Conservation (phyloP, 2,113 vertebrate genomes). For the Rhabdomys dilectus region DNA sequence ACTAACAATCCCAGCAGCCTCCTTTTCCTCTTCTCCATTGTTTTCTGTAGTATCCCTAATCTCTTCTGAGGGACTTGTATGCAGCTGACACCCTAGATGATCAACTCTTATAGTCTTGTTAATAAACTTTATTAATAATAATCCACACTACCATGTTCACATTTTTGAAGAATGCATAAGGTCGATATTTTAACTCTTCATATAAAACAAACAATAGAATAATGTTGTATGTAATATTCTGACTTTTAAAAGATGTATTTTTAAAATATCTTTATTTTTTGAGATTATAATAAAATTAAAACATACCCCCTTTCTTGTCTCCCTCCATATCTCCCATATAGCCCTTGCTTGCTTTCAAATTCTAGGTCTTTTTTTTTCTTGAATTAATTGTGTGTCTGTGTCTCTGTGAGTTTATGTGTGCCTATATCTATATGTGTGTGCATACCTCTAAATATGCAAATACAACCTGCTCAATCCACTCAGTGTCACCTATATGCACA, state of each 20-base stretch:
- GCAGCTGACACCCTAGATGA: background rate
- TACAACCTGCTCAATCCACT: background rate
- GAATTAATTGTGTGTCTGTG: background rate
- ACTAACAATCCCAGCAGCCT: background rate
- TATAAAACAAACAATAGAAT: background rate
- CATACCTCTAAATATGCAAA: background rate
- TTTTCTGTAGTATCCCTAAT: background rate
- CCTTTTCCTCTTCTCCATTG: background rate
- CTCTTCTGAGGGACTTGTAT: slow-evolving; percentile 42
- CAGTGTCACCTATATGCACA: background rate
- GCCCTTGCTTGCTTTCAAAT: background rate
- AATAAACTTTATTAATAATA: background rate
- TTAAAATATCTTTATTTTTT: background rate
- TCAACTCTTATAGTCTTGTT: background rate
- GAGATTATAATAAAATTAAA: background rate
- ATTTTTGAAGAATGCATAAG: slow-evolving; percentile 11
- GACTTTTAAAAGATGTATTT: background rate
- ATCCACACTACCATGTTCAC: background rate
- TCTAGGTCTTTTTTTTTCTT: background rate
- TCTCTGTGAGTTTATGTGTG: background rate
- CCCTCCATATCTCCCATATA: background rate
- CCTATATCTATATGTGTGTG: background rate
- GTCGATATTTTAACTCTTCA: background rate
- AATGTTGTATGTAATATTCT: background rate
- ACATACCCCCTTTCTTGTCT: background rate